Conservation (phyloP, 2,888 invertebrate species). For the Cheilosia pagana region DNA sequence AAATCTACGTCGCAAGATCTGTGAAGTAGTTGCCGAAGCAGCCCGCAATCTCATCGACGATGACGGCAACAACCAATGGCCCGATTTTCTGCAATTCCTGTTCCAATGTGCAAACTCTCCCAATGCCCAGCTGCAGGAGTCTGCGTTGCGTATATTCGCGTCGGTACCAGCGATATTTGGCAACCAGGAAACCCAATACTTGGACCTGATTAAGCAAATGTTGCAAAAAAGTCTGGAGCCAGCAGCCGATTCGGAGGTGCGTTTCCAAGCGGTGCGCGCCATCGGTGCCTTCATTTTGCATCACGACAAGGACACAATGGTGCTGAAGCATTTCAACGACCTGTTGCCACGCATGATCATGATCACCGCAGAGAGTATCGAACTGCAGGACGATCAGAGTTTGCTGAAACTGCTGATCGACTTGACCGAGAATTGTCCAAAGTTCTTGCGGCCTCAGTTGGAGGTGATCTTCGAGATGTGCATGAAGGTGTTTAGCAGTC, state of each 20-base stretch:
- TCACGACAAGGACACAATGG: slow-evolving; percentile 93
- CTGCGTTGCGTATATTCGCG: slow-evolving; percentile 97
- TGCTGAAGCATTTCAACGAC: slow-evolving; percentile 95
- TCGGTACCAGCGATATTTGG: slow-evolving; percentile 99
- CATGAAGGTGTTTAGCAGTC: slow-evolving; percentile 90
- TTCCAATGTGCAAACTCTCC: slow-evolving; percentile 96
- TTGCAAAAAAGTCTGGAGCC: slow-evolving; percentile 91
- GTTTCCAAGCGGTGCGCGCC: slow-evolving; percentile 92
- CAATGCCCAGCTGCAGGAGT: slow-evolving; percentile 93
- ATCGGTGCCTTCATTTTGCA: slow-evolving; percentile 94
- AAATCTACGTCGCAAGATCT: slow-evolving; percentile 93
- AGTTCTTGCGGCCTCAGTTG: slow-evolving; percentile 94
- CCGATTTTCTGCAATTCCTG: slow-evolving; percentile 96
- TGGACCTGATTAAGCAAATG: slow-evolving; percentile 98
- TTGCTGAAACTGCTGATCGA: slow-evolving; percentile 97
- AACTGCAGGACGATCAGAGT: slow-evolving; percentile 94
- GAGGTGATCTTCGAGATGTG: slow-evolving; percentile 94
- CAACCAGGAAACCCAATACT: slow-evolving; percentile 94
- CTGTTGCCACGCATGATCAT: slow-evolving; percentile 91
- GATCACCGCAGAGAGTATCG: slow-evolving; percentile 90
- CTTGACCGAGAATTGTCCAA: slow-evolving; percentile 95
- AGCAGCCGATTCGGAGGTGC: slow-evolving; percentile 88
- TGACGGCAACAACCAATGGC: slow-evolving; percentile 98
- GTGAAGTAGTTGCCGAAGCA: slow-evolving; percentile 98
- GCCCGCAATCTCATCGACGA: slow-evolving; percentile 97